phyloP scores from a whole-genome alignment of 2,113 vertebrate species.

The Prolemur simus region DNA sequence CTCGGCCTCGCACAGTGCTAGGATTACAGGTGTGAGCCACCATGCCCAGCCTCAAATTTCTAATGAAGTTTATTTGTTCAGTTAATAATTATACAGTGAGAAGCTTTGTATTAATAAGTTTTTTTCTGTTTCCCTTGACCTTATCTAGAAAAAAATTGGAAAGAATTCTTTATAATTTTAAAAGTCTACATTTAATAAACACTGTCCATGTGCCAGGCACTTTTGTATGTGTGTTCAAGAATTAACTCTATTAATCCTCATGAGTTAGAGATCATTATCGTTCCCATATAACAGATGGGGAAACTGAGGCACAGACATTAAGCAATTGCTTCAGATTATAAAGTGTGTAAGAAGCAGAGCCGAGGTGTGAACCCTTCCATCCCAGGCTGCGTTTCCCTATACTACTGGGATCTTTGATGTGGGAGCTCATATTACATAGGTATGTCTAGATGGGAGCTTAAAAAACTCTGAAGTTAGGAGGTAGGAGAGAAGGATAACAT shows the following conservation, averaged over 20 bases:
- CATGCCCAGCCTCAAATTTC: background rate
- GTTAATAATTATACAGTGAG: background rate
- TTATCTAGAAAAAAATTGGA: background rate
- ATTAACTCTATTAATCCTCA: background rate
- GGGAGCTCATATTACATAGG: background rate
- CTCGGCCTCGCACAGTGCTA: too few species aligned
- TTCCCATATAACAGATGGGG: background rate
- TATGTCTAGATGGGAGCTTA: background rate
- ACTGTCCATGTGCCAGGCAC: background rate
- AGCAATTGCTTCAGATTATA: background rate
- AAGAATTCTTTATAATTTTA: background rate
- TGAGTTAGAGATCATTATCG: background rate
- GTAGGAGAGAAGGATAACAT: fast-evolving
- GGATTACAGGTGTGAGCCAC: too few species aligned
- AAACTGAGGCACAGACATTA: background rate
- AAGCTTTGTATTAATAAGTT: background rate
- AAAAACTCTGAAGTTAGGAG: background rate
- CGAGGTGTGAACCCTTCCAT: background rate
- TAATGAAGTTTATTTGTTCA: background rate
- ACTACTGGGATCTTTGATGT: background rate
- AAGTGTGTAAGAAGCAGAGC: background rate
- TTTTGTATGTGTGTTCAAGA: background rate
- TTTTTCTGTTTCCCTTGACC: background rate
- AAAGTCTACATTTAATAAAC: background rate
- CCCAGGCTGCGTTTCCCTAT: background rate